These are phyloP conservation scores for Leptoclinus maculatus DNA, from an alignment of 2,797 vertebrate species.

Conservation along the genomic window DNA sequence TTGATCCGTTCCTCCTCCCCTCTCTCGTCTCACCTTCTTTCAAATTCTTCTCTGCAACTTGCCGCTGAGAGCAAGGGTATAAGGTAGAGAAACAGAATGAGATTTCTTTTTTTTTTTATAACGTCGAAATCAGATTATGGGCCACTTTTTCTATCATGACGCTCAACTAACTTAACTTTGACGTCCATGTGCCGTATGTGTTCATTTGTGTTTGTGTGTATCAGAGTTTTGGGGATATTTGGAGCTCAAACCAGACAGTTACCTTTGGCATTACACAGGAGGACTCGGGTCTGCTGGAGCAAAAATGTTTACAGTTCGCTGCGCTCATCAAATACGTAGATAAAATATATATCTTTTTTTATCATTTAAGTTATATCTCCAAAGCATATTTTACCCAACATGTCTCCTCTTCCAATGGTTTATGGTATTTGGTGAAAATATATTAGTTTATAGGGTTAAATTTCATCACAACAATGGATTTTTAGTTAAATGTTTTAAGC, in stretches of 20 bases:
- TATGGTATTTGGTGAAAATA: neutral
- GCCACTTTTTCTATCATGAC: neutral
- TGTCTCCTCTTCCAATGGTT: neutral
- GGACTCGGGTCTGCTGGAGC: neutral
- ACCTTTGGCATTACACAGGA: neutral
- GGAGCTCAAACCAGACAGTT: neutral
- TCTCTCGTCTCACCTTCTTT: constrained; percentile 68
- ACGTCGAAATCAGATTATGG: constrained; percentile 34
- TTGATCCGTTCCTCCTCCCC: constrained; percentile 75
- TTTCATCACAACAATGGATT: no score
- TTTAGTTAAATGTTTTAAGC: no score
- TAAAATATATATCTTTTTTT: neutral
- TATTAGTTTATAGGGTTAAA: no score
- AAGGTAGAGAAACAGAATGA: constrained; percentile 14
- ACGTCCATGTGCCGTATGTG: neutral
- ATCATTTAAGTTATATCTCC: neutral
- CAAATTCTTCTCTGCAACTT: constrained; percentile 63
- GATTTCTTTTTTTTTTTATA: constrained; percentile 10
- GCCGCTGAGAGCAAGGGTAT: constrained; percentile 33
- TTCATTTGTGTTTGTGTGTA: constrained; percentile 7
- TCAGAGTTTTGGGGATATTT: neutral
- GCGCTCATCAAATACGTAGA: neutral
- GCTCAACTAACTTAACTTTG: neutral
- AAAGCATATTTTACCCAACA: neutral
- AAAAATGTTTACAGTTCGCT: constrained; percentile 10